A percentile compares a stretch with the other conserved stretches of the same genome.
These are phyloP conservation scores for Chaetodon trifasciatus DNA, from an alignment of 2,797 vertebrate species.

Conservation along the genomic window DNA sequence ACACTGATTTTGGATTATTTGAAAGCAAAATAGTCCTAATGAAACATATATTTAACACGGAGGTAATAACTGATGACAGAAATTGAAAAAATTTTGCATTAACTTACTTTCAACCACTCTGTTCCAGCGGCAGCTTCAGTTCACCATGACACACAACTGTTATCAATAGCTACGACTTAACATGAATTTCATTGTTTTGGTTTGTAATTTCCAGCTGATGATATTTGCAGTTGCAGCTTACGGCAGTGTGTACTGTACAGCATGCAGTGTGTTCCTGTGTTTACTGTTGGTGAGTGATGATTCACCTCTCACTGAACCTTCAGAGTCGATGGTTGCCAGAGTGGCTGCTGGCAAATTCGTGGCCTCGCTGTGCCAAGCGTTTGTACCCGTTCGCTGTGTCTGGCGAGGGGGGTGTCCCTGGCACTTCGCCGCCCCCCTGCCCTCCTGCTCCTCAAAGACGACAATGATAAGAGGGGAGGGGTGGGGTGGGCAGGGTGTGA, in stretches of 20 bases:
- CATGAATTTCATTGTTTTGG: constrained; percentile 18
- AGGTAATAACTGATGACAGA: neutral
- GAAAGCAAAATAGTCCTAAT: neutral
- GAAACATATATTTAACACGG: neutral
- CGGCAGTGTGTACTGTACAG: constrained; percentile 26
- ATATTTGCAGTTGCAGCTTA: constrained; percentile 20
- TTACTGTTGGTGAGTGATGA: constrained; percentile 64
- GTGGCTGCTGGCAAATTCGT: constrained; percentile 75
- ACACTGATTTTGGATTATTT: neutral
- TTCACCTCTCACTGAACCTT: constrained; percentile 85
- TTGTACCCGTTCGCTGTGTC: constrained; percentile 76
- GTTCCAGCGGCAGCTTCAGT: neutral
- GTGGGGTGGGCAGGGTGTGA: constrained; percentile 20
- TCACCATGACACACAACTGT: neutral
- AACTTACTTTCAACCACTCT: neutral
- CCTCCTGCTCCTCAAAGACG: constrained; percentile 51
- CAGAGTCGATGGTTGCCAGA: constrained; percentile 68
- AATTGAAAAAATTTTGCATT: neutral
- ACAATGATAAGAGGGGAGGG: constrained; percentile 56
- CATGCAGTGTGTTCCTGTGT: constrained; percentile 37
- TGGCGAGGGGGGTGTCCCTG: constrained; percentile 68
- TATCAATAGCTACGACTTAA: constrained; percentile 2
- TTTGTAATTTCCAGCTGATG: constrained; percentile 28
- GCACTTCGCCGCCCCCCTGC: constrained; percentile 52
- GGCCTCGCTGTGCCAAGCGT: constrained; percentile 73